These are phyloP conservation scores for Nomada fabriciana DNA, from an alignment of 2,888 invertebrate species.

Conservation along the genomic window DNA sequence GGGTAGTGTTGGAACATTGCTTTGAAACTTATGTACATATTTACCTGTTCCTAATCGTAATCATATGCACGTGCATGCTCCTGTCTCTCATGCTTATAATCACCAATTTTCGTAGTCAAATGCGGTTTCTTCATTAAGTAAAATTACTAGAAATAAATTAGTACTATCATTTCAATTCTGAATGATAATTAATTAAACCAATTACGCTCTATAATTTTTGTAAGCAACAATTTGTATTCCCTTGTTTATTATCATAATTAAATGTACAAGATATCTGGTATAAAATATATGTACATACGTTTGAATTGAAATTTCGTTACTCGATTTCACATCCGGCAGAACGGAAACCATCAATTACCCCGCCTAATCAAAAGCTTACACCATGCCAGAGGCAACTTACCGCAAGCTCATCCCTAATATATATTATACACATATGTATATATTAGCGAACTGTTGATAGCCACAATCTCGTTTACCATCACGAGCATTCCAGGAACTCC, in stretches of 20 bases:
- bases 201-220: too few species aligned
- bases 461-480: background rate
- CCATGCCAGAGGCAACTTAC: background rate
- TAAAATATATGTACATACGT: background rate
- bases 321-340: too few species aligned
- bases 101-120: background rate
- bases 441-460: background rate
- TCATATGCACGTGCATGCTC: background rate
- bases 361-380: background rate
- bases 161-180: too few species aligned
- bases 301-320: background rate
- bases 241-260: too few species aligned
- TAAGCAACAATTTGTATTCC: too few species aligned
- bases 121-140: background rate
- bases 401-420: background rate
- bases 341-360: too few species aligned
- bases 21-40: background rate
- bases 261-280: too few species aligned
- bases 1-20: too few species aligned
- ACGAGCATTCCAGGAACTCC: background rate
- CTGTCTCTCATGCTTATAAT: background rate
- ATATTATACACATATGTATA: too few species aligned
- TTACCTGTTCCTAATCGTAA: constrained; percentile 5
- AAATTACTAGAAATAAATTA: background rate
- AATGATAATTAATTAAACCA: too few species aligned